Evolutionary conservation across 2,888 invertebrate genomes (phyloP).

Genomic region (Drosophila macrospina): DNA sequence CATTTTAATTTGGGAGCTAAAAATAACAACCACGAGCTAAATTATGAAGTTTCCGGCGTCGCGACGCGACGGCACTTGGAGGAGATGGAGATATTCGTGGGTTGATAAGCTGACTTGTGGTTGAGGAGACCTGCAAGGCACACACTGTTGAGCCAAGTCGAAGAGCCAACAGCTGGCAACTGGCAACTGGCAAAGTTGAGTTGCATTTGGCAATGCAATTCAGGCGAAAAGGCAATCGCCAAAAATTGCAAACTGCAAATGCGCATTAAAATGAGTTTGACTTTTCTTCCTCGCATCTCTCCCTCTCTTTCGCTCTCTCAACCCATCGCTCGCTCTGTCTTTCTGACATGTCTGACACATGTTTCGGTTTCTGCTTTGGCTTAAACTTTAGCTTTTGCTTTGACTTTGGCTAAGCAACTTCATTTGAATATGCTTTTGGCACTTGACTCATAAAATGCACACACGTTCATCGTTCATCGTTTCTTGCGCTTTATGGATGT

Average conservation of each 20-base stretch:
- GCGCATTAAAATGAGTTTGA: conserved; percentile 55
- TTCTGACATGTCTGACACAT: conserved; percentile 75
- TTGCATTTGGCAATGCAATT: conserved; percentile 46
- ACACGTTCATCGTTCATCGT: conserved; percentile 19
- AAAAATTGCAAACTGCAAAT: conserved; percentile 50
- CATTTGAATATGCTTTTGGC: conserved; percentile 77
- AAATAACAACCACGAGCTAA: conserved; percentile 31
- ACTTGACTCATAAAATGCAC: conserved; percentile 64
- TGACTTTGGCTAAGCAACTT: conserved; percentile 50
- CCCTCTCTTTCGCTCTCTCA: conserved; percentile 11
- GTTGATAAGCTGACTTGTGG: conserved; percentile 47
- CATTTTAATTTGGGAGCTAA: conserved; percentile 67
- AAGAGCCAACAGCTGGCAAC: too few species aligned
- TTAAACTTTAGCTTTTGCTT: conserved; percentile 45
- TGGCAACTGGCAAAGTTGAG: neutral
- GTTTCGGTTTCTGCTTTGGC: conserved; percentile 65
- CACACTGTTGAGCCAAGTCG: conserved; percentile 5
- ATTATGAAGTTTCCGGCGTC: conserved; percentile 79
- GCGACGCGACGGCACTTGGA: conserved; percentile 26
- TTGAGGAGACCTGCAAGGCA: conserved; percentile 40
- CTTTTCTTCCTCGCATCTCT: conserved; percentile 19
- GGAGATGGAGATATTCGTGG: conserved; percentile 49
- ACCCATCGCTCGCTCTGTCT: conserved; percentile 23
- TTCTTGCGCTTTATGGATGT: conserved; percentile 43
- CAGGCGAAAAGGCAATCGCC: conserved; percentile 24